Evolutionary conservation across 1,140 invertebrate species (phyloP), one percentile per base, ranked within the genome.

Genomic region (Scaptodrosophila lebanonensis): DNA sequence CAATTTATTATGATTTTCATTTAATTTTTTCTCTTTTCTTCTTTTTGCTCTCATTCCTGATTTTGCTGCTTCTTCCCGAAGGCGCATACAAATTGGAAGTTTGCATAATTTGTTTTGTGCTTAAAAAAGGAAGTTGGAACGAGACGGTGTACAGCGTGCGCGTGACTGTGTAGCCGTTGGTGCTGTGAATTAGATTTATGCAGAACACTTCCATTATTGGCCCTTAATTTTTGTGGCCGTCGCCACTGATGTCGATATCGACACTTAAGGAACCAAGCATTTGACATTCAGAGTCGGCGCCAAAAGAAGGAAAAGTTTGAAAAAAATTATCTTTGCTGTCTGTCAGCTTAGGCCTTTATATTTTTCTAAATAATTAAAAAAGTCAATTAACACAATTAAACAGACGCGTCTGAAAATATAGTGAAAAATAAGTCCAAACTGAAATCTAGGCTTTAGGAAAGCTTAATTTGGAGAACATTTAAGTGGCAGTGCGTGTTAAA

Each of bases 1-100:
- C 66, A 79, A 79, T 79, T 82, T 79, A 79, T 79, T 79, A 75
- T 64, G 66, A 76, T 77, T 76, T 77, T 66, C 71, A 65, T 77
- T 76, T 71, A 75, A 75, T 75, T 76, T 76, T 45, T 51, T 49
- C n/a, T n/a, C n/a, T n/a, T n/a, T n/a, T n/a, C n/a, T n/a, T n/a
- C n/a, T n/a, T n/a, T 25, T 25, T 25, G 22, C 22, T 25, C 22
- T 25, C 22, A 25, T 25, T 25, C 22, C 3, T 25, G 22, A 25
- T 4, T 25, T 8, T 3, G 3, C 8, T 25, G 22, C 22, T 8
- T 25, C 3, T 8, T 8, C 22, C 22, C 8, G 8, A n/a, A n/a
- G n/a, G 32, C 12, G 32, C 32, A 33, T 11, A 33, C 32, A 25
- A 25, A 25, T 25, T 25, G 22, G 22, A 8, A 25, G 8, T 25